Evolutionary conservation across 2,888 invertebrate species (phyloP).

Genomic region (Herminia tarsipennalis): DNA sequence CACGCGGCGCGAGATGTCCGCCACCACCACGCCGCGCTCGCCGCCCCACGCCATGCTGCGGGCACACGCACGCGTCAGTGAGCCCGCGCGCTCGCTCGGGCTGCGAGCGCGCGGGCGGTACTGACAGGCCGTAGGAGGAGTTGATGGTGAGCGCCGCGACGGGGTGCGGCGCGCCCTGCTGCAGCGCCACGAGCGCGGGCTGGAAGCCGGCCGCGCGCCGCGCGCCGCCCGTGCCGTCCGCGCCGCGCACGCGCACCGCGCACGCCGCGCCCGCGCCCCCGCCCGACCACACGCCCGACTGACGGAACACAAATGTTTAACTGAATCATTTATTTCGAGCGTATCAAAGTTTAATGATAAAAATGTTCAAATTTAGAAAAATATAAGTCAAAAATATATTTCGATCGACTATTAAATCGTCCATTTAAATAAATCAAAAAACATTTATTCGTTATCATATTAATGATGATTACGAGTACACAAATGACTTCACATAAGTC

Average conservation of each 20-base stretch:
- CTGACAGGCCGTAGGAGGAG: conserved; percentile 98
- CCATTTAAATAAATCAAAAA: too few species aligned
- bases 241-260: conserved; percentile 69
- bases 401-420: too few species aligned
- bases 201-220: conserved; percentile 98
- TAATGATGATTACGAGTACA: too few species aligned
- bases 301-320: conserved; percentile 2
- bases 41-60: conserved; percentile 98
- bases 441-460: too few species aligned
- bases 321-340: too few species aligned
- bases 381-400: too few species aligned
- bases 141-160: conserved; percentile 97
- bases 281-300: conserved; percentile 57
- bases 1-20: conserved; percentile 96
- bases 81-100: too few species aligned
- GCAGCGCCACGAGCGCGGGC: conserved; percentile 97
- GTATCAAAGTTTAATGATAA: too few species aligned
- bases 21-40: conserved; percentile 97
- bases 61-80: too few species aligned
- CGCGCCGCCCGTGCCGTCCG: conserved; percentile 74
- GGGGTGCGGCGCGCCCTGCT: conserved; percentile 93
- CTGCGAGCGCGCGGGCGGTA: too few species aligned
- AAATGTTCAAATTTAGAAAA: too few species aligned
- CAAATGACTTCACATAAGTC: too few species aligned
- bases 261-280: conserved; percentile 39